These are phyloP conservation scores for Sesamia nonagrioides DNA, from an alignment of 1,140 invertebrate species.

Conservation along the genomic window DNA sequence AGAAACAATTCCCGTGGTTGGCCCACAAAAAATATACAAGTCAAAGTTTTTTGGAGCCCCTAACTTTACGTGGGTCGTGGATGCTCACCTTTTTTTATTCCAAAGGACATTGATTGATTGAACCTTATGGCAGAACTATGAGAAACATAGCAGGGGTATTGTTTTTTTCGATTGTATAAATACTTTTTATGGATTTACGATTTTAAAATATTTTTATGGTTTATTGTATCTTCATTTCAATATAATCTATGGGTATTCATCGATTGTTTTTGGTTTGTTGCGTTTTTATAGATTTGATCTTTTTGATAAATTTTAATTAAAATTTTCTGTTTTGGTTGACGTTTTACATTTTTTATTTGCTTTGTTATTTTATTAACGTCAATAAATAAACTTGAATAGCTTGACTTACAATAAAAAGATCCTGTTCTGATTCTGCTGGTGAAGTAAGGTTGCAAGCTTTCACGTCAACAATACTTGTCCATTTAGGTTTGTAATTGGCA, in stretches of 20 bases:
- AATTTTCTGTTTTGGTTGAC: slow-evolving; percentile 1
- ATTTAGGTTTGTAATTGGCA: slow-evolving; percentile 26
- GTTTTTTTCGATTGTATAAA: slow-evolving; percentile 69
- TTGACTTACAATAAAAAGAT: background rate
- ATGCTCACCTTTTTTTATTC: slow-evolving; percentile 77
- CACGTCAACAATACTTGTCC: background rate
- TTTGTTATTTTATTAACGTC: background rate
- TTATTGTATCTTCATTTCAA: slow-evolving; percentile 83
- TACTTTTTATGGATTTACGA: slow-evolving; percentile 63
- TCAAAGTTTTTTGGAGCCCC: slow-evolving; percentile 73
- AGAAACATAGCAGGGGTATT: slow-evolving; percentile 76
- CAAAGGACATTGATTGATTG: slow-evolving; percentile 85
- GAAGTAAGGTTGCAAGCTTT: background rate
- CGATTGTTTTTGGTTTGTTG: slow-evolving; percentile 13
- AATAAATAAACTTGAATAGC: background rate
- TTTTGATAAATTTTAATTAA: slow-evolving; percentile 28
- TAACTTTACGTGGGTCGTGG: slow-evolving; percentile 82
- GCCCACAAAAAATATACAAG: slow-evolving; percentile 78
- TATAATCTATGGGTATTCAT: slow-evolving; percentile 65
- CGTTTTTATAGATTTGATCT: slow-evolving; percentile 21
- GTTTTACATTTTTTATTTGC: background rate
- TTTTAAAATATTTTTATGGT: slow-evolving; percentile 66
- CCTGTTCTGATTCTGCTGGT: background rate
- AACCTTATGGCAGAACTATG: slow-evolving; percentile 81
- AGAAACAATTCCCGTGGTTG: slow-evolving; percentile 69